phyloP scores from a whole-genome alignment of 2,113 vertebrate genomes.

The Athene cunicularia region DNA sequence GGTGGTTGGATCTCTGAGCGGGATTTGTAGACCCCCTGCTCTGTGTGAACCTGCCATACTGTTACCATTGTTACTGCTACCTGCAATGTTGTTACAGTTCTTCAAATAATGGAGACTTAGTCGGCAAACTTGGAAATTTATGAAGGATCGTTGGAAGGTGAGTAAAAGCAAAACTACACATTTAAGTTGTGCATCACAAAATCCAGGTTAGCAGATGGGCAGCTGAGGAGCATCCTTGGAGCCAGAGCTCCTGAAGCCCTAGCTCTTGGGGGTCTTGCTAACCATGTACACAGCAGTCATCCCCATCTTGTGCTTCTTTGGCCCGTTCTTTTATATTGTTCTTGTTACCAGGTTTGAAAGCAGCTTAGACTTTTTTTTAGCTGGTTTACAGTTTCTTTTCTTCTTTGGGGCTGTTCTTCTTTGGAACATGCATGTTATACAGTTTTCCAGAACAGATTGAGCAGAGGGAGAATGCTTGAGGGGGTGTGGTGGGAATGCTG shows the following conservation, averaged over 20 bases:
- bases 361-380: neutral
- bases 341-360: neutral
- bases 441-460: neutral
- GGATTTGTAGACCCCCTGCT: neutral
- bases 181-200: rapidly evolving
- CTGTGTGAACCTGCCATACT: rapidly evolving
- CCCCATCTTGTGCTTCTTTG: neutral
- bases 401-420: neutral
- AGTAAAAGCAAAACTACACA: neutral
- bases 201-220: neutral
- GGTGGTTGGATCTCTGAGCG: too few species aligned
- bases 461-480: neutral
- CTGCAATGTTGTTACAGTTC: neutral
- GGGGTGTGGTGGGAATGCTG: neutral
- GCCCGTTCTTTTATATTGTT: neutral
- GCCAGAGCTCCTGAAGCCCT: neutral
- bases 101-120: neutral
- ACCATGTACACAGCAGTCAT: too few species aligned
- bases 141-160: neutral
- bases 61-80: neutral
- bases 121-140: neutral
- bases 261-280: neutral
- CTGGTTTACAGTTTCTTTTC: neutral
- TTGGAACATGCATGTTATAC: neutral
- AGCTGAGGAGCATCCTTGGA: neutral